A percentile compares a stretch with the other conserved stretches of the same genome.
Evolutionary conservation across 2,888 invertebrate species (phyloP).

Genomic region (Drosophila nr. perissopoda): DNA sequence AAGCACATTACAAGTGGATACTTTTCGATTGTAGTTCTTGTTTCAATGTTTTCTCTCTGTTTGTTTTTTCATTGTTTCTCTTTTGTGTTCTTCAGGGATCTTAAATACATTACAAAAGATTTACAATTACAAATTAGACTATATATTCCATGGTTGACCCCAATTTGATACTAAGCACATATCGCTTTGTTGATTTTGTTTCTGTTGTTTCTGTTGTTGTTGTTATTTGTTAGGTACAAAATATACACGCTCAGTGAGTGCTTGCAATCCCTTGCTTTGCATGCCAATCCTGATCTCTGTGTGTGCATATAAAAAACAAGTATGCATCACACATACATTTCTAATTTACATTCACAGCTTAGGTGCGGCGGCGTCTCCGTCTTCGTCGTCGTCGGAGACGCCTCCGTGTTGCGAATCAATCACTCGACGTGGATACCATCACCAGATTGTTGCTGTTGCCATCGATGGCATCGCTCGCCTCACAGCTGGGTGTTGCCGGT

Average conservation of each 20-base stretch:
- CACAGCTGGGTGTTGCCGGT: slow-evolving; percentile 62
- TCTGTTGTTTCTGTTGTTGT: slow-evolving; percentile 1
- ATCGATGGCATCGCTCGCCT: slow-evolving; percentile 55
- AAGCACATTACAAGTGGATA: slow-evolving; percentile 47
- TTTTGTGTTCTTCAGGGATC: slow-evolving; percentile 14
- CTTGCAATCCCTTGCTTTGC: neutral
- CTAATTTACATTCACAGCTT: slow-evolving; percentile 66
- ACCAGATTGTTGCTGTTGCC: slow-evolving; percentile 49
- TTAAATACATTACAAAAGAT: slow-evolving; percentile 46
- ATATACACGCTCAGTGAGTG: slow-evolving; percentile 37
- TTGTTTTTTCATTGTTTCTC: slow-evolving; percentile 7
- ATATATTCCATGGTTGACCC: slow-evolving; percentile 23
- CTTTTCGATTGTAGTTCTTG: slow-evolving; percentile 28
- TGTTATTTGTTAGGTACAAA: slow-evolving; percentile 53
- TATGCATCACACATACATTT: slow-evolving; percentile 47
- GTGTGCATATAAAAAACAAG: slow-evolving; percentile 42
- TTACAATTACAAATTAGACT: slow-evolving; percentile 58
- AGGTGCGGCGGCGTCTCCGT: slow-evolving; percentile 34
- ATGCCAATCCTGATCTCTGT: slow-evolving; percentile 20
- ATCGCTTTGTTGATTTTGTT: slow-evolving; percentile 6
- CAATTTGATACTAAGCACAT: slow-evolving; percentile 29
- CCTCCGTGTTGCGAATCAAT: slow-evolving; percentile 51
- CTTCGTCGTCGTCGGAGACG: slow-evolving; percentile 15
- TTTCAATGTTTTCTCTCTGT: slow-evolving; percentile 12
- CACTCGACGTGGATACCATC: slow-evolving; percentile 46